Evolutionary conservation across 2,797 vertebrate genomes (phyloP).

Genomic region (Paratrypauchen microcephalus): DNA sequence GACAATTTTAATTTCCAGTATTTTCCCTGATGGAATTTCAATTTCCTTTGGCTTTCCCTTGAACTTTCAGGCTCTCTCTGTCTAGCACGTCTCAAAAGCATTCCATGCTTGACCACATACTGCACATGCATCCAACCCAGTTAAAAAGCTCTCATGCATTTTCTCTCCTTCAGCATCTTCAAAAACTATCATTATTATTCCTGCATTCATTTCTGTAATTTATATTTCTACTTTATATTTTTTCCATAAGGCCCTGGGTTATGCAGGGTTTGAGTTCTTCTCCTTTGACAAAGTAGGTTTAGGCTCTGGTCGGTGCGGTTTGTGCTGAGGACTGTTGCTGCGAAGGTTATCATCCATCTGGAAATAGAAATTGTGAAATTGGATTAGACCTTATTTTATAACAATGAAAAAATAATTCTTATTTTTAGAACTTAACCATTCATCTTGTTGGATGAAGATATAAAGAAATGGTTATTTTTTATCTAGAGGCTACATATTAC

Average conservation of each 20-base stretch:
- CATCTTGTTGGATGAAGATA: too few species aligned
- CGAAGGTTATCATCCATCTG: conserved; percentile 99
- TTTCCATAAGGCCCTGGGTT: conserved; percentile 27
- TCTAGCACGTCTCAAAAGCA: conserved; percentile 38
- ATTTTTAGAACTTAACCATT: background rate
- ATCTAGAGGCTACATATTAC: too few species aligned
- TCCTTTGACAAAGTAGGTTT: conserved; percentile 79
- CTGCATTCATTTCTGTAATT: conserved; percentile 27
- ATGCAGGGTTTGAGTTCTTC: conserved; percentile 68
- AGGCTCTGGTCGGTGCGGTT: conserved; percentile 83
- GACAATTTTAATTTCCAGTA: background rate
- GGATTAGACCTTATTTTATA: background rate
- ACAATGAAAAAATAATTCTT: background rate
- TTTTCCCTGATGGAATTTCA: conserved; percentile 40
- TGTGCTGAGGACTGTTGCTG: conserved; percentile 94
- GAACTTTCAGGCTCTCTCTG: conserved; percentile 36
- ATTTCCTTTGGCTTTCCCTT: conserved; percentile 35
- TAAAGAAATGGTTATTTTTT: too few species aligned
- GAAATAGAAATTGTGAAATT: conserved; percentile 39
- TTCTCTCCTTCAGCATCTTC: conserved; percentile 49
- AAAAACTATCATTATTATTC: conserved; percentile 52
- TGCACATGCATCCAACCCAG: conserved; percentile 34
- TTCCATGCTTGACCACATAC: conserved; percentile 54
- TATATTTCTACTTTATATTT: conserved; percentile 1
- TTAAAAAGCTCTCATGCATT: conserved; percentile 46